Evolutionary conservation across 2,113 vertebrate species (phyloP), one percentile per base, ranked within the genome.

Genomic region (Acanthochromis polyacanthus): DNA sequence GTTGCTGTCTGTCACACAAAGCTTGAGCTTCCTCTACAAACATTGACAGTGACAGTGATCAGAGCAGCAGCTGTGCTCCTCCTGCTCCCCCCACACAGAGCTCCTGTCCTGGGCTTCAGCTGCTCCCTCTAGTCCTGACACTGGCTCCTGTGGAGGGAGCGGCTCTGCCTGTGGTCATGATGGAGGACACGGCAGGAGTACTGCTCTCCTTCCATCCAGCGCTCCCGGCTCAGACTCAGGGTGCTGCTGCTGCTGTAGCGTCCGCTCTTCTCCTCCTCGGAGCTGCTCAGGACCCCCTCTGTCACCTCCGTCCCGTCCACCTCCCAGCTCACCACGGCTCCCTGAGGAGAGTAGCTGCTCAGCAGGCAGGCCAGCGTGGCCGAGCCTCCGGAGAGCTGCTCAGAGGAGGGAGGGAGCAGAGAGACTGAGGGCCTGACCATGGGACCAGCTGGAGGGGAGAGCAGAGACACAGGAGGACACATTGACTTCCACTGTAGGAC

Each of bases 131-230:
- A 69, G 65, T 17, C 60, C 32, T 53, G 3, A 83, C 83, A 86
- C 57, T 78, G 75, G 69, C 71, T 90, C 82, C 85, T 85, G 52
- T 6, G 15, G 59, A 89, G 16, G 45, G 32, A 30, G 62, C 36
- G 68, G 28, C 3, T 30, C 38, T 76, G 61, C 36, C 6, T 70
- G 67, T 64, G 53, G 19, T 23, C 73, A 20, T 70, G 45, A 78
- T 91, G 89, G 65, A 65, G 64, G 57, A 87, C 84, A 50, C 2
- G 75, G 70, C 89, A 91, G 74, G 58, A 59, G 70, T 66, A 76
- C 53, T 40, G 36, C 53, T 81, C 69, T 68, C 50, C 71, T 81
- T 28, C 0, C 70, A 73, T 78, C 84, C 83, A 86, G 61, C 22
- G 36, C 20, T 60, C 71, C 72, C 36, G 57, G 67, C 58, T 80